phyloP scores from a whole-genome alignment of 1,140 invertebrate species.

The Solenopsis fugax region DNA sequence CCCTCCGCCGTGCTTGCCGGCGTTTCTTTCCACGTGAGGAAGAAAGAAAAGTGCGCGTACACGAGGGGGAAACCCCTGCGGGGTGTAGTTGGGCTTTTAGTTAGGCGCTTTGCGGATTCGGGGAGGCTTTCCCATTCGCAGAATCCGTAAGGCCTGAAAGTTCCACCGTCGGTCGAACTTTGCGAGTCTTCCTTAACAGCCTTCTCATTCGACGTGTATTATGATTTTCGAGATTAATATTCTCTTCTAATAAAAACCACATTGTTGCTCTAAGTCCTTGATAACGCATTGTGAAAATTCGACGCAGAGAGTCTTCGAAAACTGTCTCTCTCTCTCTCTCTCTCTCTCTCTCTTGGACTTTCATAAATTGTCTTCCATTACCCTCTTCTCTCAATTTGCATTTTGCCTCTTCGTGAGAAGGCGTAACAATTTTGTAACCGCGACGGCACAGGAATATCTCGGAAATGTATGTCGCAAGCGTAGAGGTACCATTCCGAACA shows the following conservation, averaged over 20 bases:
- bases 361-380: neutral
- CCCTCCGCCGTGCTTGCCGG: neutral
- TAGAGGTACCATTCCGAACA: neutral
- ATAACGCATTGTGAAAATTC: neutral
- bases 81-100: constrained; percentile 31
- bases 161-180: neutral
- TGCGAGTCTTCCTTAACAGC: constrained; percentile 1
- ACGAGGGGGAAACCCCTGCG: neutral
- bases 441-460: neutral
- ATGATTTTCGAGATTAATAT: neutral
- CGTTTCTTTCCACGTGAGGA: neutral
- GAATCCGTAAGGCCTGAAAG: neutral
- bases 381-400: neutral
- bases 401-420: neutral
- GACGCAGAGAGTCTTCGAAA: neutral
- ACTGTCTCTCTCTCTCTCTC: too few relatives aligned
- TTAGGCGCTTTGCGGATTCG: constrained; percentile 30
- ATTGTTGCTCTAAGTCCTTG: neutral
- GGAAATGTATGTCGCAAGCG: neutral
- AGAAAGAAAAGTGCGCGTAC: neutral
- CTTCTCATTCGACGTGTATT: neutral
- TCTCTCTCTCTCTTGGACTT: too few relatives aligned
- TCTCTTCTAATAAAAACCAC: neutral
- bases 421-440: neutral
- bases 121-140: neutral